Percentiles rank a stretch among this genome's conserved stretches.
These are phyloP conservation scores for Papilio demoleus DNA, from an alignment of 2,888 invertebrate genomes.

Conservation along the genomic window DNA sequence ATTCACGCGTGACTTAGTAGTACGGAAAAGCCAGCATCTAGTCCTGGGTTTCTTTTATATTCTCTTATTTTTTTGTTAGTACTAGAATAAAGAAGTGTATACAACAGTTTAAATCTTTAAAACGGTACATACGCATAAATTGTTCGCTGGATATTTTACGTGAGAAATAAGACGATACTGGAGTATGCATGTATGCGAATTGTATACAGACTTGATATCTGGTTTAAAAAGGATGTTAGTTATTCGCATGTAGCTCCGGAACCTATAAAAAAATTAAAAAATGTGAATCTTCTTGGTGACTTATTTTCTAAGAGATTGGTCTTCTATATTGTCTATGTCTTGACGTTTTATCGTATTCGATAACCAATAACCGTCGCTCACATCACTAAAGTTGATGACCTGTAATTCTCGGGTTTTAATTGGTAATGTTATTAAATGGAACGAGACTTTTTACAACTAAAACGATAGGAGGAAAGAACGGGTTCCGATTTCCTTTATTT, in stretches of 20 bases:
- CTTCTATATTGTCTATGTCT: neutral
- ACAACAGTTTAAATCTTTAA: too few relatives aligned
- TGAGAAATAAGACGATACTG: neutral
- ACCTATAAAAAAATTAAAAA: neutral
- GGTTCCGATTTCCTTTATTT: conserved; percentile 75
- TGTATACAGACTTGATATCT: neutral
- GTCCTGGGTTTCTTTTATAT: neutral
- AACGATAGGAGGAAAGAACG: conserved; percentile 74
- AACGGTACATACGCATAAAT: neutral
- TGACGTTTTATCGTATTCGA: neutral
- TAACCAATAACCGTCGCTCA: neutral
- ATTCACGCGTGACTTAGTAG: neutral
- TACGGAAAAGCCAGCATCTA: neutral
- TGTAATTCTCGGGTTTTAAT: conserved; percentile 80
- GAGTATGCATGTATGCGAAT: neutral
- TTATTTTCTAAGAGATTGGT: too few relatives aligned
- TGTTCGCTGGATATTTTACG: neutral
- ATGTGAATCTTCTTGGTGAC: too few relatives aligned
- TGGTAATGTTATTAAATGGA: conserved; percentile 79
- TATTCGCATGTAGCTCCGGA: neutral
- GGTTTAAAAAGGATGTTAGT: neutral
- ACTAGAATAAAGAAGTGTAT: too few relatives aligned
- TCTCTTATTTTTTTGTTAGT: neutral
- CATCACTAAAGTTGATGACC: conserved; percentile 52
- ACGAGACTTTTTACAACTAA: conserved; percentile 81